Evolutionary conservation across 2,113 vertebrate genomes (phyloP), one percentile per base, ranked within the genome.

Genomic region (Heliornis fulica): DNA sequence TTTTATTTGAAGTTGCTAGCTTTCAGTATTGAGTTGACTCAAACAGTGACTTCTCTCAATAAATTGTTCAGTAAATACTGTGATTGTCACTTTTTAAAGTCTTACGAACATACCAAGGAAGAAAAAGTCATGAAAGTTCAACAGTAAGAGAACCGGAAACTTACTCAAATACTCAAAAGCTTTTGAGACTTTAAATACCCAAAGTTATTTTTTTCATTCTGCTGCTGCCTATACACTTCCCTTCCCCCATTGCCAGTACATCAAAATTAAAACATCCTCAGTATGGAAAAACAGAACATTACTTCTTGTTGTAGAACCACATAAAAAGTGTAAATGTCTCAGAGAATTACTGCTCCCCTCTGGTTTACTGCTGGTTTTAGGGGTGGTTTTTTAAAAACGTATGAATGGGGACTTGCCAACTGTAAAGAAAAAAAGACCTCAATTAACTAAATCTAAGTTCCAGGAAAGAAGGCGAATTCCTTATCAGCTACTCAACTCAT

Each of bases 361-460:
- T n/a, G n/a, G n/a, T 14, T 63, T 91, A 93, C 16, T 75, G 29
- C 12, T 31, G 53, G 50, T 14, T 51, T 51, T 31, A 29, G 26
- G 48, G 50, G 8, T 12, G 50, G 26, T 41, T 66, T 48, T 74
- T 31, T 13, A 4, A 10, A 46, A 19, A 43, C 8, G 50, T 36
- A 60, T 32, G 54, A 90, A 86, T 25, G 41, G 8, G 22, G 36
- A 93, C 34, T 45, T 92, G 41, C 32, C 32, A 90, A 94, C 95
- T 96, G 96, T 63, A 70, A 97, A 93, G 83, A 65, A 85, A 90
- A 88, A 74, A n/a, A n/a, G n/a, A 64, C 16, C 46, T 91, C 15
- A 18, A 77, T 92, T 79, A 95, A 70, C 76, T 77, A 69, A 18
- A 89, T 40, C 15, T 79, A 83, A 46, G 64, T 72, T 91, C 81